phyloP scores from a whole-genome alignment of 2,888 invertebrate species.

The Polydrusus pterygomalis region DNA sequence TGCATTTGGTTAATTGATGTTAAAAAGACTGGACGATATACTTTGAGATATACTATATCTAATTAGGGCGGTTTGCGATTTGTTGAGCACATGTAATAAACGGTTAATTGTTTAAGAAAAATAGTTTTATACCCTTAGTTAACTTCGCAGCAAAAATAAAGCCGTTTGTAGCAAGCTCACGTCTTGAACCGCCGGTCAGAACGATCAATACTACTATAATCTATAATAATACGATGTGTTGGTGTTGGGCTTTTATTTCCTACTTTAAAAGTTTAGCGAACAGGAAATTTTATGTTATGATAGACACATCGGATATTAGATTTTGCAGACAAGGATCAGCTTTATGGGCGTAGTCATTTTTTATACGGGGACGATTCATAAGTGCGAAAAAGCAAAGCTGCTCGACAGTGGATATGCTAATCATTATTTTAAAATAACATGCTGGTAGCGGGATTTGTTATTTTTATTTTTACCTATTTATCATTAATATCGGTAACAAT shows the following conservation, averaged over 20 bases:
- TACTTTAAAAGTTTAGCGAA: constrained; percentile 37
- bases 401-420: too few relatives aligned
- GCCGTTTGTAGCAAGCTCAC: constrained; percentile 18
- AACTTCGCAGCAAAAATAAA: constrained; percentile 16
- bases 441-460: too few relatives aligned
- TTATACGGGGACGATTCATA: neutral
- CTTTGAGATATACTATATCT: too few relatives aligned
- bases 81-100: neutral
- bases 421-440: too few relatives aligned
- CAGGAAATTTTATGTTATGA: constrained; percentile 34
- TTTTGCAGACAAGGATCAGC: constrained; percentile 27
- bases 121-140: constrained; percentile 12
- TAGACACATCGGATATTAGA: constrained; percentile 45
- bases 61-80: too few relatives aligned
- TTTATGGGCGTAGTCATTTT: constrained; percentile 12
- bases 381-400: too few relatives aligned
- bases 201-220: constrained; percentile 38
- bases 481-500: too few relatives aligned
- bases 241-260: constrained; percentile 33
- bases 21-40: too few relatives aligned
- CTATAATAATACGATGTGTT: constrained; percentile 13
- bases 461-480: too few relatives aligned
- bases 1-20: too few relatives aligned
- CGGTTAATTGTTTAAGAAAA: neutral
- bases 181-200: constrained; percentile 16